A percentile compares a stretch with the other conserved stretches of the same genome.
Conservation (phyloP, 2,797 vertebrate genomes). For the Muscicapa striata region DNA sequence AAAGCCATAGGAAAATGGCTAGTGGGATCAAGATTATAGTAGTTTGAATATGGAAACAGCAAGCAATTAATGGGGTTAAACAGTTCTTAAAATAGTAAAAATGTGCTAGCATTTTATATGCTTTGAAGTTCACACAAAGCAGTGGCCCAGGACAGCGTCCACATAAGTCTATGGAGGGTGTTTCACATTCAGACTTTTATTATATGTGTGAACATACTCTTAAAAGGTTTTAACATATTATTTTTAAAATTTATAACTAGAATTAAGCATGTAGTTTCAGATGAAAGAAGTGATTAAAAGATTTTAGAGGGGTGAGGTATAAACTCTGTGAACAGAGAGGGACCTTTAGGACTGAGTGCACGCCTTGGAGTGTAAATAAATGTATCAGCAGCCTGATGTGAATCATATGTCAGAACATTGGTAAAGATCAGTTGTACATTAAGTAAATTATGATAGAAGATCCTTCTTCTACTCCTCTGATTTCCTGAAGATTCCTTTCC, state of each 20-base stretch:
- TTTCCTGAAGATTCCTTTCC: not conserved
- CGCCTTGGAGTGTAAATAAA: not conserved
- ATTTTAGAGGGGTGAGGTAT: not conserved
- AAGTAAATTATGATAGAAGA: not conserved
- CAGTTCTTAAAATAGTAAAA: not conserved
- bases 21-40: not conserved
- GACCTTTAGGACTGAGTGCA: not conserved
- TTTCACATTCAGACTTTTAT: not conserved
- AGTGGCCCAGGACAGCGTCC: not conserved
- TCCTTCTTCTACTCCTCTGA: not conserved
- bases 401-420: not conserved
- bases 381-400: not conserved
- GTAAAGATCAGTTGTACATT: not conserved
- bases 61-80: not conserved
- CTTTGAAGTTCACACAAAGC: not conserved
- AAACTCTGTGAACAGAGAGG: not conserved
- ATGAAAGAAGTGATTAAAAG: not conserved
- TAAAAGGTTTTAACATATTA: not conserved
- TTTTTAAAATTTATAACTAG: not conserved
- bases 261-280: not conserved
- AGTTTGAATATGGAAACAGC: not conserved
- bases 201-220: not conserved
- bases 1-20: not conserved
- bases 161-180: not conserved
- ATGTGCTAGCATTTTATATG: not conserved